Evolutionary conservation across 2,888 invertebrate genomes (phyloP), one percentile per base, ranked within the genome.

Genomic region (Poecilobothrus nobilitatus): DNA sequence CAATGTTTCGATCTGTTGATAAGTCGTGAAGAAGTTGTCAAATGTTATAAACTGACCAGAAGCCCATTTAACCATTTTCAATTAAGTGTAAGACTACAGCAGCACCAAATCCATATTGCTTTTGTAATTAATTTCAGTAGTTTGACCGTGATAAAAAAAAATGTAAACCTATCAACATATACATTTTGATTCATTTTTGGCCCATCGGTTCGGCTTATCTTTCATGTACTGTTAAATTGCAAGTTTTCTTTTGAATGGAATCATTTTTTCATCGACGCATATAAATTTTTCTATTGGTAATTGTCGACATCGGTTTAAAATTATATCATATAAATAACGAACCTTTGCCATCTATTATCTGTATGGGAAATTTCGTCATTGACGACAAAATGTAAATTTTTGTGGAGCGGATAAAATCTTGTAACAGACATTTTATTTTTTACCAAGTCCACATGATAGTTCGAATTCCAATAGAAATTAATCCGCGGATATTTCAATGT

Each of bases 141-240:
- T 41, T n/a, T 61, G 22, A 44, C 41, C 4, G 53, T 41, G 44
- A 67, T 65, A 34, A 63, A 67, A 27, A 69, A 33, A 44, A 65
- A 65, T 62, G 67, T 41, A 68, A 68, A 63, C 67, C 67, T 20
- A 65, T 68, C 4, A 69, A 61, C 10, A 69, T 21, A 20, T 41
- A 65, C n/a, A 68, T 37, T 65, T 69, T 69, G 15, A 69, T 67
- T 8, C 69, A n/a, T n/a, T n/a, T n/a, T n/a, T n/a, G n/a, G n/a
- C 68, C 67, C 67, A 67, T 10, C 65, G 62, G n/a, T 62, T 27
- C 27, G 65, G 63, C 41, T 67, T 67, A 21, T 63, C 63, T 63
- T 67, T 67, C 1, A 67, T 41, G n/a, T 62, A 63, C 12, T 33
- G 27, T 21, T 63, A 63, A 10, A 63, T 63, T 22, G 20, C 21